Conservation (phyloP, 2,888 invertebrate species). For the Cantharis rustica region DNA sequence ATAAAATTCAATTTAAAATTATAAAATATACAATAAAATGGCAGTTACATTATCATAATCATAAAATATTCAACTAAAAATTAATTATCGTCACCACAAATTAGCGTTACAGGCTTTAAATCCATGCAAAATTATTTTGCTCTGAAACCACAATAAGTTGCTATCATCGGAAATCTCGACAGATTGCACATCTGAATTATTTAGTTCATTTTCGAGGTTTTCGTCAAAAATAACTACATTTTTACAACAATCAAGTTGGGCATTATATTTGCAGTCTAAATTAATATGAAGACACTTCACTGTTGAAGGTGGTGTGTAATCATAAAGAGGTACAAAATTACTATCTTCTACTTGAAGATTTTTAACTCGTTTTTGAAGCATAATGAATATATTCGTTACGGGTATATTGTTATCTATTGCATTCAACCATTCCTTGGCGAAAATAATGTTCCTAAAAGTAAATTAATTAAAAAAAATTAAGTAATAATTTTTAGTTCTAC, state of each 20-base stretch:
- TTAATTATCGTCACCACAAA: background rate
- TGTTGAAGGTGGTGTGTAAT: conserved; percentile 39
- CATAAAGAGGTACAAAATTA: conserved; percentile 53
- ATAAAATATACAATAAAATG: background rate
- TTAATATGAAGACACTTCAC: conserved; percentile 44
- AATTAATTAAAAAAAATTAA: conserved; percentile 2
- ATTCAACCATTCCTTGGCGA: conserved; percentile 56
- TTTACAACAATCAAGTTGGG: conserved; percentile 44
- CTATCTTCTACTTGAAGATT: conserved; percentile 56
- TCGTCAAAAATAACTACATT: conserved; percentile 46
- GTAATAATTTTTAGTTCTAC: background rate
- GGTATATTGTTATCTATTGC: conserved; percentile 55
- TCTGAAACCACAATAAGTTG: conserved; percentile 57
- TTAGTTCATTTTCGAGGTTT: conserved; percentile 2
- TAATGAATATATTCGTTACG: conserved; percentile 60
- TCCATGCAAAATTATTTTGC: conserved; percentile 47
- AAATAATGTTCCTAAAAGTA: conserved; percentile 57
- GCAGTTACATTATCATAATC: background rate
- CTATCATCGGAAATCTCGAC: conserved; percentile 1
- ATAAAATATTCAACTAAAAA: background rate
- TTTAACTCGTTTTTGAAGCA: conserved; percentile 53
- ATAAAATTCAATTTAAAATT: background rate
- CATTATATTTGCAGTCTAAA: conserved; percentile 37
- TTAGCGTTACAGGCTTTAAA: background rate
- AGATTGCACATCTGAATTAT: conserved; percentile 2